Evolutionary conservation across 2,888 invertebrate genomes (phyloP), one percentile per base, ranked within the genome.

Genomic region (Agonopterix arenella): DNA sequence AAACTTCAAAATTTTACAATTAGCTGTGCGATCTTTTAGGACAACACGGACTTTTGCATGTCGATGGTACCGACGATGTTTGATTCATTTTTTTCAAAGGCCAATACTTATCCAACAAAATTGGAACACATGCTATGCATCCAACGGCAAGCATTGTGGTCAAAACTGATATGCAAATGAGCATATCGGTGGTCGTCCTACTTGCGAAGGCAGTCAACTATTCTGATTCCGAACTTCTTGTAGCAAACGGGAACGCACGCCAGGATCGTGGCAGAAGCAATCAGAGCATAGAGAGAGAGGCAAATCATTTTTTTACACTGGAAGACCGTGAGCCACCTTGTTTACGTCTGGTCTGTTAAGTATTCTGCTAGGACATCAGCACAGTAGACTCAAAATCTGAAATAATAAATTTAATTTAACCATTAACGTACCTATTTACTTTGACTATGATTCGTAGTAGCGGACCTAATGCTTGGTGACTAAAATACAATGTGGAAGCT

Each of bases 171-270:
- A 40, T 9, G n/a, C 40, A 40, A n/a, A 40, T 40, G 40, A 40
- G 9, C 40, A 40, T 40, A n/a, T 40, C 40, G 40, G 7, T n/a
- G 9, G 38, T 40, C 3, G 9, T 40, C 4, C 49, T 52, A 50
- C 43, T 47, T 50, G 36, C 48, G 49, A n/a, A 50, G 18, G 44
- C 52, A 52, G 2, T 10, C 11, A 3, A 52, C 8, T 45, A 52
- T 45, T 18, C 50, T 79, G 54, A 77, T 51, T 50, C 79, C 71
- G 53, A 81, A 69, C 48, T 79, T 77, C 45, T 73, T 64, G 59
- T 71, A 79, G 66, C 84, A 83, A 53, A 83, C 79, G 2, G 86
- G 84, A 1, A 84, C 73, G 59, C 85, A 85, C 45, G 85, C 82
- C 45, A 86, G 68, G 44, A 84, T 51, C 45, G 85, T 70, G 38